Conservation (phyloP, 1,140 invertebrate genomes). For the Drosophila ogumai region DNA sequence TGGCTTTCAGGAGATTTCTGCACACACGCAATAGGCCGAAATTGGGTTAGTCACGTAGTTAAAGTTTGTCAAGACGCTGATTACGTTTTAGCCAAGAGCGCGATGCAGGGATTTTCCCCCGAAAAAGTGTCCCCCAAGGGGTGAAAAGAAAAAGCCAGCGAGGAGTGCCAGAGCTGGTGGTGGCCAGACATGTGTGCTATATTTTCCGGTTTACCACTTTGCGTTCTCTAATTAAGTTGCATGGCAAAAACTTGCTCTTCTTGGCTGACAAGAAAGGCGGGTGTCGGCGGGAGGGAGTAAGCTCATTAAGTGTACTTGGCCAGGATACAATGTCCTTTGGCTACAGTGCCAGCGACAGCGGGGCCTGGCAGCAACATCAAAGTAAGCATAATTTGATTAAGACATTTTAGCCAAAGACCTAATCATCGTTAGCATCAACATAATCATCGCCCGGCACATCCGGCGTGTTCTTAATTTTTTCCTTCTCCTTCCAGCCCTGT, state of each 20-base stretch:
- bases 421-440: constrained; percentile 83
- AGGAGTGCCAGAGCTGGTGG: constrained; percentile 15
- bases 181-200: constrained; percentile 63
- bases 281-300: constrained; percentile 53
- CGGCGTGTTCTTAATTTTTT: constrained; percentile 40
- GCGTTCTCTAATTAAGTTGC: constrained; percentile 80
- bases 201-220: constrained; percentile 80
- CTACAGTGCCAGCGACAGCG: constrained; percentile 15
- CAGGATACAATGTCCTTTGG: constrained; percentile 53
- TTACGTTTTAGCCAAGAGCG: constrained; percentile 66
- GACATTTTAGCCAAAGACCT: constrained; percentile 82
- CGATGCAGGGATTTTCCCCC: constrained; percentile 56
- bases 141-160: not conserved
- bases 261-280: constrained; percentile 68
- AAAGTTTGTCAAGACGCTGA: constrained; percentile 65
- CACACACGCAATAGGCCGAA: constrained; percentile 18
- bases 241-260: constrained; percentile 65
- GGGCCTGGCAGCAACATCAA: constrained; percentile 70
- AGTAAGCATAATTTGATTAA: constrained; percentile 84
- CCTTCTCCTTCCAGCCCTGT: not conserved
- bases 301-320: constrained; percentile 79
- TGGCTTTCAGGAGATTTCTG: constrained; percentile 19
- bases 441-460: constrained; percentile 72
- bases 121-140: constrained; percentile 39
- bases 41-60: constrained; percentile 75